Percentiles rank a stretch among this genome's conserved stretches.
These are phyloP conservation scores for Brachionus rubens DNA, from an alignment of 1,140 invertebrate genomes.

Conservation along the genomic window DNA sequence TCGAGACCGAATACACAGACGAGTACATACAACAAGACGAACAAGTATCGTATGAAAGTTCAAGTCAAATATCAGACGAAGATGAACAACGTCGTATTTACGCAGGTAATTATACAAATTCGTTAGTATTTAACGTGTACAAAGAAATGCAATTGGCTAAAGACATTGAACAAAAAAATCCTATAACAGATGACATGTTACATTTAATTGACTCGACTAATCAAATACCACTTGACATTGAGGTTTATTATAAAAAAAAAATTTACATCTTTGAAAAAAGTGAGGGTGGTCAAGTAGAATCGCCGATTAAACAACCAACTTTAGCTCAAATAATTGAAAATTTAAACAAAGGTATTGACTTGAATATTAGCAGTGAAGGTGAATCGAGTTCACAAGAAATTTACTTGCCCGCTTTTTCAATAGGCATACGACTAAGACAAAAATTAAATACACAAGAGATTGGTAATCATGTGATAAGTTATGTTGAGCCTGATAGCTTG, in stretches of 20 bases:
- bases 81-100: not conserved
- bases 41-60: not conserved
- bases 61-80: conserved; percentile 16
- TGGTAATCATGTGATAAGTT: conserved; percentile 41
- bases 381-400: not conserved
- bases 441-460: conserved; percentile 12
- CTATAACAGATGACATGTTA: not conserved
- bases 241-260: not conserved
- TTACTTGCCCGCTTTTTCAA: conserved; percentile 3
- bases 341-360: conserved; percentile 1
- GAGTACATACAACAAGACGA: not conserved
- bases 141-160: not conserved
- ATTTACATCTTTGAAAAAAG: conserved; percentile 3
- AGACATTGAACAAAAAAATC: not conserved
- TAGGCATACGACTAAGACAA: conserved; percentile 34
- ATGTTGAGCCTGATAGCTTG: conserved; percentile 15
- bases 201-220: conserved; percentile 30
- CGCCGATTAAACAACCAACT: not conserved
- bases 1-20: not conserved
- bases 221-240: not conserved
- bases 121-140: conserved; percentile 27
- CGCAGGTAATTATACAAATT: conserved; percentile 40
- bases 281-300: not conserved
- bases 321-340: conserved; percentile 28
- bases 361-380: not conserved